Percentiles rank a stretch among this genome's conserved stretches.
Conservation (phyloP, 2,113 vertebrate species). For the Xiphophorus hellerii region DNA sequence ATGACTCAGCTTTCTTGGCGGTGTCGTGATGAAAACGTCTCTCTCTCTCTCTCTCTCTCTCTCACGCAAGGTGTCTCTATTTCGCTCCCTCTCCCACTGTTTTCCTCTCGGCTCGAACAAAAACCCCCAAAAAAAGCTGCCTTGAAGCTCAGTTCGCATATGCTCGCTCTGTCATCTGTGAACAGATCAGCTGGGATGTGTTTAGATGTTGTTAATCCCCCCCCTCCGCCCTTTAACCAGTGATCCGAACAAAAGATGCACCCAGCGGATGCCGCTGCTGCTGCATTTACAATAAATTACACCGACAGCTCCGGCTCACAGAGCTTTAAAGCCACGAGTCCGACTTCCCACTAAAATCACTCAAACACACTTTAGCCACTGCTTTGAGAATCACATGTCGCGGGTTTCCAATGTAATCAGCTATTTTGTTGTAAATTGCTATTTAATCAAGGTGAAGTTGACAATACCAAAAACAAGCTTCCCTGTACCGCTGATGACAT, state of each 20-base stretch:
- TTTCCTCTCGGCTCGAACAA: slow-evolving; percentile 31
- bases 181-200: slow-evolving; percentile 32
- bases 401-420: not conserved
- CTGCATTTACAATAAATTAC: not conserved
- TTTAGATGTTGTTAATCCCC: slow-evolving; percentile 33
- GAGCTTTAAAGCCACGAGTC: not conserved
- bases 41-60: slow-evolving; percentile 20
- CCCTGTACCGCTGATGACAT: not conserved
- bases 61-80: not conserved
- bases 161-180: slow-evolving; percentile 25
- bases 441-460: not conserved
- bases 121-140: not conserved
- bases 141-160: slow-evolving; percentile 34
- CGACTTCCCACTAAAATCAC: not conserved
- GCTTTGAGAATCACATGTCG: not conserved
- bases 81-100: slow-evolving; percentile 34
- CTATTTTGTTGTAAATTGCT: not conserved
- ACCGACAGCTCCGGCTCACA: not conserved
- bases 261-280: not conserved
- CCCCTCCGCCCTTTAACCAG: slow-evolving; percentile 28
- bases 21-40: slow-evolving; percentile 57
- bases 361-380: not conserved
- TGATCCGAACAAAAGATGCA: slow-evolving; percentile 12
- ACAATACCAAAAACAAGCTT: not conserved
- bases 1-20: slow-evolving; percentile 79